A percentile compares a stretch with the other conserved stretches of the same genome.
Evolutionary conservation across 2,888 invertebrate species (phyloP).

Genomic region (Ellobium chinense): DNA sequence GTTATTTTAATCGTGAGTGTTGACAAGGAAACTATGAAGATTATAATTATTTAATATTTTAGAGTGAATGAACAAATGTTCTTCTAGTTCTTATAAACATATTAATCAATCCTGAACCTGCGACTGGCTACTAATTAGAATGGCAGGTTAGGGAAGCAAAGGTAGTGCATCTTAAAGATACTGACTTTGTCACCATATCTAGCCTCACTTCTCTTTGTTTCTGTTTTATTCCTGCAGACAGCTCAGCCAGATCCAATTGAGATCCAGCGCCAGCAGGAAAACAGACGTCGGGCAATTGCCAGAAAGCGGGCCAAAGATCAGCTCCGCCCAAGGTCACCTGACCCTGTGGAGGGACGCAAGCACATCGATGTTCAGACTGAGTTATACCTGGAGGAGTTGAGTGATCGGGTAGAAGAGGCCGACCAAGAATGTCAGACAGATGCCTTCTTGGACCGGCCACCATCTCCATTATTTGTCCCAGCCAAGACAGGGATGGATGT

Average conservation of each 20-base stretch:
- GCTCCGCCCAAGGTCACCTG: slow-evolving; percentile 85
- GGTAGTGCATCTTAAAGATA: too few relatives aligned
- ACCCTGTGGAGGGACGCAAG: slow-evolving; percentile 89
- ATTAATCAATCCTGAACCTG: too few relatives aligned
- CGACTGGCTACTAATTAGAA: too few relatives aligned
- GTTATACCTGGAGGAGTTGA: slow-evolving; percentile 90
- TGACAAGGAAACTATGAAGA: too few relatives aligned
- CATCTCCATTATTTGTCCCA: slow-evolving; percentile 88
- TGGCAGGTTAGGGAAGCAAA: too few relatives aligned
- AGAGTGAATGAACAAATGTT: too few relatives aligned
- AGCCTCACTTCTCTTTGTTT: too few relatives aligned
- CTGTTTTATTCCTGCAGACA: slow-evolving; percentile 78
- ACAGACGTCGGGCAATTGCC: slow-evolving; percentile 87
- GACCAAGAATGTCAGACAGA: slow-evolving; percentile 93
- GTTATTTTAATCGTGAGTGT: not conserved
- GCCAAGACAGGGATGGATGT: slow-evolving; percentile 90
- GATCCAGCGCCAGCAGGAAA: slow-evolving; percentile 82
- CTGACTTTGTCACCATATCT: too few relatives aligned
- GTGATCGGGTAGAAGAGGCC: slow-evolving; percentile 82
- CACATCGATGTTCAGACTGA: slow-evolving; percentile 95
- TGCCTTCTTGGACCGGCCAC: slow-evolving; percentile 89
- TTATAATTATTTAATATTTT: too few relatives aligned
- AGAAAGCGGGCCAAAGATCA: slow-evolving; percentile 85
- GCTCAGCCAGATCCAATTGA: slow-evolving; percentile 81
- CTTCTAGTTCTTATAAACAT: not conserved